Evolutionary conservation across 2,888 invertebrate genomes (phyloP).

Genomic region (Alitta virens): DNA sequence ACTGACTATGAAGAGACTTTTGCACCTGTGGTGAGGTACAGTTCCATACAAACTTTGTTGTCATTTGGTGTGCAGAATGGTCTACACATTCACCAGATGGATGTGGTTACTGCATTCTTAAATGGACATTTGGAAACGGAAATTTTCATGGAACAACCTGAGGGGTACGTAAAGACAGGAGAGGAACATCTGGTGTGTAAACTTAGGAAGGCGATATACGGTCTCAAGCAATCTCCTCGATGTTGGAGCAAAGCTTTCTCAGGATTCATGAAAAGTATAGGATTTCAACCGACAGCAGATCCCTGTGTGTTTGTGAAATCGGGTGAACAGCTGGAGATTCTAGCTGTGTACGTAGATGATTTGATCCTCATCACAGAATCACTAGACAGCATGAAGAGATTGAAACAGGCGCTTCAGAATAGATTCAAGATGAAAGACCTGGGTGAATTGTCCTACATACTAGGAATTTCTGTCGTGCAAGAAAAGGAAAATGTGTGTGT

Average conservation of each 20-base stretch:
- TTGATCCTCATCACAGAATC: conserved; percentile 13
- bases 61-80: too few species aligned
- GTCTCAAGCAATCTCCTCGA: too few species aligned
- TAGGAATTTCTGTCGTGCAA: conserved; percentile 12
- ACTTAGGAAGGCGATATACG: too few species aligned
- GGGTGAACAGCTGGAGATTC: conserved; percentile 1
- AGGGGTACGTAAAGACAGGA: too few species aligned
- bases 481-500: neutral
- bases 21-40: too few species aligned
- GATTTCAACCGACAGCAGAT: conserved; percentile 21
- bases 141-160: conserved; percentile 28
- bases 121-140: conserved; percentile 20
- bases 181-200: too few species aligned
- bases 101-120: too few species aligned
- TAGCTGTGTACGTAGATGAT: conserved; percentile 25
- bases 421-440: conserved; percentile 22
- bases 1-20: too few species aligned
- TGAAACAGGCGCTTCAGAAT: conserved; percentile 2
- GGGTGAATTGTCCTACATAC: conserved; percentile 15
- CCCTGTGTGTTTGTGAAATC: conserved; percentile 12
- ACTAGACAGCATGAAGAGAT: conserved; percentile 9
- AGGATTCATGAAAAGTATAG: too few species aligned
- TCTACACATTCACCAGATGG: too few species aligned
- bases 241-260: too few species aligned
- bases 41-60: too few species aligned